A percentile compares a stretch with the other conserved stretches of the same genome.
Conservation (phyloP, 2,888 invertebrate genomes). For the Ferrisia virgata region DNA sequence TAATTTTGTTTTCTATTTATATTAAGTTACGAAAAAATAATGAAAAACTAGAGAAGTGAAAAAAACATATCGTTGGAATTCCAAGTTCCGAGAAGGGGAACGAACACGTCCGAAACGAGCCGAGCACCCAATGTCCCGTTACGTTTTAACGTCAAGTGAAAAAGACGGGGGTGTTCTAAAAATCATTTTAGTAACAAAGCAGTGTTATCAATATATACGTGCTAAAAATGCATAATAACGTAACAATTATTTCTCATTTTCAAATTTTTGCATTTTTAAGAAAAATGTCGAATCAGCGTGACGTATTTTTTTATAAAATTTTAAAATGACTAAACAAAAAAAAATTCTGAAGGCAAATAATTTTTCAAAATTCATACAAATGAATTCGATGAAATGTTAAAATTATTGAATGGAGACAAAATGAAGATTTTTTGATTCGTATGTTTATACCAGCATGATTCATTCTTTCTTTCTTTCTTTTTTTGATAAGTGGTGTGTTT, state of each 20-base stretch:
- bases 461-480: not conserved
- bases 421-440: not conserved
- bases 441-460: not conserved
- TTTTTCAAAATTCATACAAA: too few species aligned
- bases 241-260: not conserved
- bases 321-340: not conserved
- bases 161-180: not conserved
- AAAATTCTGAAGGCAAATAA: not conserved
- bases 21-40: too few species aligned
- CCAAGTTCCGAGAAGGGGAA: too few species aligned
- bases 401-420: not conserved
- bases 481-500: not conserved
- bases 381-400: too few species aligned
- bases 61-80: too few species aligned
- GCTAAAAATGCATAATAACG: not conserved
- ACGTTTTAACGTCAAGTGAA: too few species aligned
- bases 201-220: not conserved
- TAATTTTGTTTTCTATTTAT: too few species aligned
- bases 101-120: too few species aligned
- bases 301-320: too few species aligned
- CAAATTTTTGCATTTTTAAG: not conserved
- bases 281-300: too few species aligned
- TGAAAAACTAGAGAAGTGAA: too few species aligned
- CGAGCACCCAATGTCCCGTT: too few species aligned
- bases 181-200: not conserved